Evolutionary conservation across 2,797 vertebrate genomes (phyloP).

Genomic region (Knipowitschia caucasica): DNA sequence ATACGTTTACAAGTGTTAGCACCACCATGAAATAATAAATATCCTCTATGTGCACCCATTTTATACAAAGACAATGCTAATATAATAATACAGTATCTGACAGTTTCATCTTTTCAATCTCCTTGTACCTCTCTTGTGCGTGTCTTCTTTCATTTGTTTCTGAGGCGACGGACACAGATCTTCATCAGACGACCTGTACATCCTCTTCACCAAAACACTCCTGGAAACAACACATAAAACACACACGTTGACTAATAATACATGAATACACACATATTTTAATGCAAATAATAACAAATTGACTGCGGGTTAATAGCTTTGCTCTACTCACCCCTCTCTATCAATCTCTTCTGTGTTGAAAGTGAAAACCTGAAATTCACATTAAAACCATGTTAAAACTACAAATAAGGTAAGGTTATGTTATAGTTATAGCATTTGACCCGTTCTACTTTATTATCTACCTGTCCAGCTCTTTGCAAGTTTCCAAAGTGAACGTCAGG

Average conservation of each 20-base stretch:
- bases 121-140: slow-evolving; percentile 84
- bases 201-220: slow-evolving; percentile 90
- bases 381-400: neutral
- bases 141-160: slow-evolving; percentile 92
- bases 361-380: slow-evolving; percentile 80
- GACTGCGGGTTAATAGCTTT: too few relatives aligned
- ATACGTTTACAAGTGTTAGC: too few relatives aligned
- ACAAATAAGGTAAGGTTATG: too few relatives aligned
- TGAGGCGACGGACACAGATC: slow-evolving; percentile 84
- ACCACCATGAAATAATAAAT: too few relatives aligned
- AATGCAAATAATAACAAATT: too few relatives aligned
- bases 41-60: too few relatives aligned
- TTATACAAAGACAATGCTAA: too few relatives aligned
- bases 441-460: slow-evolving; percentile 51
- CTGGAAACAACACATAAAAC: slow-evolving; percentile 40
- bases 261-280: neutral
- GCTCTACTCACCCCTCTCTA: slow-evolving; percentile 87
- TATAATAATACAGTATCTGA: too few relatives aligned
- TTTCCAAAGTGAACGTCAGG: slow-evolving; percentile 96
- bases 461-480: slow-evolving; percentile 94
- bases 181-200: slow-evolving; percentile 88
- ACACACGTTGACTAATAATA: neutral
- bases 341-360: slow-evolving; percentile 90
- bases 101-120: too few relatives aligned
- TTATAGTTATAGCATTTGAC: too few relatives aligned